Evolutionary conservation across 2,797 vertebrate species (phyloP).

Genomic region (Peromyscus eremicus): DNA sequence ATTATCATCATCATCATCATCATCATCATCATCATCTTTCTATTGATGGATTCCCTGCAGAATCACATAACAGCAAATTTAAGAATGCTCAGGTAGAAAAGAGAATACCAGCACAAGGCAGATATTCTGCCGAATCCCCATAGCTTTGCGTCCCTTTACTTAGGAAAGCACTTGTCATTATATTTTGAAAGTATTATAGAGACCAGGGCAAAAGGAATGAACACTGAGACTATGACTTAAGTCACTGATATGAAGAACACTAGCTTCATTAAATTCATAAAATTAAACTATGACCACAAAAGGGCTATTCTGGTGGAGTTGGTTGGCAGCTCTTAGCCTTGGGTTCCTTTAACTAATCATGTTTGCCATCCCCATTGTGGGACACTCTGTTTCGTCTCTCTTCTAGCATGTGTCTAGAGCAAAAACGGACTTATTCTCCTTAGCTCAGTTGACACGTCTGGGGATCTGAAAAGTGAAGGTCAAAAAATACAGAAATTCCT

Average conservation of each 20-base stretch:
- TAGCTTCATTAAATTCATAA: neutral
- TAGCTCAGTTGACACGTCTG: neutral
- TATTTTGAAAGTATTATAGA: constrained; percentile 43
- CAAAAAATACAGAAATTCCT: neutral
- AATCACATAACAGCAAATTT: constrained; percentile 2
- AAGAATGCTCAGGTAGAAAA: constrained; percentile 1
- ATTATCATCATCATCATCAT: neutral
- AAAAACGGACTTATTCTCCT: neutral
- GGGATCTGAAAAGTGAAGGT: neutral
- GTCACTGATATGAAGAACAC: neutral
- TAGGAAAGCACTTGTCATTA: neutral
- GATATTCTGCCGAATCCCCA: neutral
- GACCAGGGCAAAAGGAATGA: neutral
- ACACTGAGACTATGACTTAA: neutral
- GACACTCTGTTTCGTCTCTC: fast-evolving
- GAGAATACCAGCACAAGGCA: neutral
- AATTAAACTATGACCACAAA: neutral
- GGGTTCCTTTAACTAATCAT: too few relatives aligned
- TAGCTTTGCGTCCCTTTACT: neutral
- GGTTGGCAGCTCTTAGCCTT: neutral
- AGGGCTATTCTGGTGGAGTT: neutral
- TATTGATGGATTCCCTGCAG: constrained; percentile 15
- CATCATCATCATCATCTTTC: neutral
- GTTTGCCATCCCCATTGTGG: fast-evolving
- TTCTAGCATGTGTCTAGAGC: neutral